phyloP scores from a whole-genome alignment of 2,888 invertebrate genomes.

The Nematopogon swammerdamellus region DNA sequence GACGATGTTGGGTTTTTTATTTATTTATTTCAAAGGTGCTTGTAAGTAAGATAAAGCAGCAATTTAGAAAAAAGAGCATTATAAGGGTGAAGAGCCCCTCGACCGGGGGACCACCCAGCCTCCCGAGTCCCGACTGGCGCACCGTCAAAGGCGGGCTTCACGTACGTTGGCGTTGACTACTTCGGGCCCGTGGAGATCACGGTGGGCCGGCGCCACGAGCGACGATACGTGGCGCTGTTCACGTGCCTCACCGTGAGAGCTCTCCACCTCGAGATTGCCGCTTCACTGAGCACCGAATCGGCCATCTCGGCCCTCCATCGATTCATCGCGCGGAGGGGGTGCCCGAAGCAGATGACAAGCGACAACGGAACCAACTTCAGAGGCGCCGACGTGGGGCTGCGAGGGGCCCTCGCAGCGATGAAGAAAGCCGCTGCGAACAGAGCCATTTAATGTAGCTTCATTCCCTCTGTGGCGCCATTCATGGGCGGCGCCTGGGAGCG shows the following conservation, averaged over 20 bases:
- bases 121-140: too few species aligned
- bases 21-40: too few species aligned
- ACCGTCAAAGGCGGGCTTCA: too few species aligned
- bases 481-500: conserved; percentile 4
- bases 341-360: conserved; percentile 4
- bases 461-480: conserved; percentile 2
- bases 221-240: conserved; percentile 1
- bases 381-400: conserved; percentile 4
- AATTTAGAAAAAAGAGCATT: too few species aligned
- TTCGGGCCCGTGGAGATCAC: conserved; percentile 4
- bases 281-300: not conserved
- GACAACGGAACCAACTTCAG: conserved; percentile 10
- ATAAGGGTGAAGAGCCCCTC: too few species aligned
- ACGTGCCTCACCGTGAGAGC: not conserved
- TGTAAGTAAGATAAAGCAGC: too few species aligned
- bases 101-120: too few species aligned
- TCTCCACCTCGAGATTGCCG: not conserved
- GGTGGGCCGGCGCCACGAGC: conserved; percentile 3
- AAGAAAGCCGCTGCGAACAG: not conserved
- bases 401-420: not conserved
- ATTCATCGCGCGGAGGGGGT: conserved; percentile 7
- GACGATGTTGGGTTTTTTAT: too few species aligned
- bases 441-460: conserved; percentile 2
- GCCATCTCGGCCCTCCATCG: conserved; percentile 3
- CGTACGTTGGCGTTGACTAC: conserved; percentile 5